These are phyloP conservation scores for Pollachius pollachius DNA, from an alignment of 2,113 vertebrate species.

Conservation along the genomic window DNA sequence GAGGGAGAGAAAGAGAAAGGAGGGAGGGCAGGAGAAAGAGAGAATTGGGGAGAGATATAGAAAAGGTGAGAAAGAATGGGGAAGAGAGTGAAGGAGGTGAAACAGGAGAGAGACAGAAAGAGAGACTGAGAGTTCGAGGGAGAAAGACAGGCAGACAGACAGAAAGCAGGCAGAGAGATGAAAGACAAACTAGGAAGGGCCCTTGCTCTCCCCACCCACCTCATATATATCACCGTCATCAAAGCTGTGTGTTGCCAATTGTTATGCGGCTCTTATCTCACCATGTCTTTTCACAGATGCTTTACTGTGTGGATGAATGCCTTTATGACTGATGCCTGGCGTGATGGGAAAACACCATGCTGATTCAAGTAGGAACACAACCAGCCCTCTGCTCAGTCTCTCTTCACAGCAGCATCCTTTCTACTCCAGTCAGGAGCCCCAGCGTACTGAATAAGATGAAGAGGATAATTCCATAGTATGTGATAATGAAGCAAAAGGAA, in stretches of 20 bases:
- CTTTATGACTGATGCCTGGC: conserved; percentile 21
- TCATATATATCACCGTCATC: conserved; percentile 1
- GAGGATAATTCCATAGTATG: conserved; percentile 21
- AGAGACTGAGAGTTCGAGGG: too few species aligned
- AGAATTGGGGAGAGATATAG: too few species aligned
- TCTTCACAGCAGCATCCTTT: conserved; percentile 21
- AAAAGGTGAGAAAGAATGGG: neutral
- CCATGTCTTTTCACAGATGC: neutral
- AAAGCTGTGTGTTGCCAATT: neutral
- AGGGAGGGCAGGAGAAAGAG: neutral
- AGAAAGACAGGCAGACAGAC: too few species aligned
- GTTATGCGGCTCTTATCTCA: conserved; percentile 1
- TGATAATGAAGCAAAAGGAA: conserved; percentile 26
- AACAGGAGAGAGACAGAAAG: too few species aligned
- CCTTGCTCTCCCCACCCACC: neutral
- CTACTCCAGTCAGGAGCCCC: conserved; percentile 17
- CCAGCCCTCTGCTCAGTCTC: conserved; percentile 3
- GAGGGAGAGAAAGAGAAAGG: too few species aligned
- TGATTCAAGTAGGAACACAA: conserved; percentile 9
- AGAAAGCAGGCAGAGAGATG: too few species aligned
- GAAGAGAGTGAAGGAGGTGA: too few species aligned
- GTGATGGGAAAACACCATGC: conserved; percentile 15
- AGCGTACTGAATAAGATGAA: neutral
- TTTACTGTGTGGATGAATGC: conserved; percentile 16
- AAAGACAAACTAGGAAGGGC: too few species aligned